Conservation (phyloP, 2,797 vertebrate genomes). For the Malacoraja senta region DNA sequence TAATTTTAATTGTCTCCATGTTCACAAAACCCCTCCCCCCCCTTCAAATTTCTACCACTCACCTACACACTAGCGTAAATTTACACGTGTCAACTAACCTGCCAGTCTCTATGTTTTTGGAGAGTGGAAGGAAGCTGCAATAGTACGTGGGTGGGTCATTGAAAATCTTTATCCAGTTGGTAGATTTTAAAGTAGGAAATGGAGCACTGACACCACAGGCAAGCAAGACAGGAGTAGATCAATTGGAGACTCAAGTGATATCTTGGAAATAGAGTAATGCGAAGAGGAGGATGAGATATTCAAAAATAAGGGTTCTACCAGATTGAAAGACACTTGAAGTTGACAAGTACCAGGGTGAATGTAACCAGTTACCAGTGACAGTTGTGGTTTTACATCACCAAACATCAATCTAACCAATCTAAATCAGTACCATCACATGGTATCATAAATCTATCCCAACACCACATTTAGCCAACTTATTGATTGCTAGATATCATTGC, state of each 20-base stretch:
- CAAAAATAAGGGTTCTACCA: not conserved
- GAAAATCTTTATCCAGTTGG: not conserved
- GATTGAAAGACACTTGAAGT: not conserved
- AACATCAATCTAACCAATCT: not conserved
- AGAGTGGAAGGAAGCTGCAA: not conserved
- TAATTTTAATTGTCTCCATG: too few relatives aligned
- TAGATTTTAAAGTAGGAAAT: not conserved
- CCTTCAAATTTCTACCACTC: too few relatives aligned
- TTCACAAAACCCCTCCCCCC: too few relatives aligned
- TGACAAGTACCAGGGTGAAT: not conserved
- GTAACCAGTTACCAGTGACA: too few relatives aligned
- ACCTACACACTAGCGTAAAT: too few relatives aligned
- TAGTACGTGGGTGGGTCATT: not conserved
- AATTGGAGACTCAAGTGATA: not conserved
- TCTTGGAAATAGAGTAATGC: not conserved
- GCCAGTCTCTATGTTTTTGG: too few relatives aligned
- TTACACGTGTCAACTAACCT: too few relatives aligned
- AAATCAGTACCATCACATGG: not conserved
- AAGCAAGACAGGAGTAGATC: not conserved
- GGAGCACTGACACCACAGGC: not conserved
- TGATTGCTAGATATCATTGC: not conserved
- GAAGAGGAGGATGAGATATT: not conserved
- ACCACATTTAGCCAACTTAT: not conserved
- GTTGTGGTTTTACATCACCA: not conserved
- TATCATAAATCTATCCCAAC: not conserved